Base-by-base conservation (phyloP, 2,113 vertebrate species). In the Bothrops jararaca region DNA sequence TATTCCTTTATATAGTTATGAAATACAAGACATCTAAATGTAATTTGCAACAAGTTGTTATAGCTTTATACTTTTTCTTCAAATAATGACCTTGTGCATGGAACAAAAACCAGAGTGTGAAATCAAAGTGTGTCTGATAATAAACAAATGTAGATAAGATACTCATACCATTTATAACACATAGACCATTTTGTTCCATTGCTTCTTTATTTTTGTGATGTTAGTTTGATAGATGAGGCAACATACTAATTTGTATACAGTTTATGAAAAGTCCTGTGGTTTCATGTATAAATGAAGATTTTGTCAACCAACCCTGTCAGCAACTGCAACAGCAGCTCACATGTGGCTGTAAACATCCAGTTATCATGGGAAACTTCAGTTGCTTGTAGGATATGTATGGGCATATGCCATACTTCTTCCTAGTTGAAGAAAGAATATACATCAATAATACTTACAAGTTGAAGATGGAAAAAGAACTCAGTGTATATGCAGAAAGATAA, bases 61-160 rank as follows among this genome's bases (percentile, higher is more conserved):
- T 85, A 42, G 9, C 64, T 92, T 90, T 60, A 92, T 92, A 60
- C 54, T 92, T 89, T 90, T 86, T n/a, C 45, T 52, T 92, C 92
- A 92, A 64, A 90, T 60, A 92, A 90, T 85, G 88, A 88, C 29
- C 74, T 90, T 90, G 45, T 60, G 42, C 12, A 58, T 90, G 88
- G 42, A 89, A 85, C 64, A 92, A 34, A 74, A 29, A 85, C 88
- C 69, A 57, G 42, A 85, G 29, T 53, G 69, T 50, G 60, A 64
- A 64, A n/a, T 11, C 26, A 64, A 29, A 69, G 57, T 85, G 9
- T 64, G 56, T 89, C 74, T 89, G 87, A 48, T 69, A 89, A 34
- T 89, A 88, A 52, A 52, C 42, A 92, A 92, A 92, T 85, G 89
- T 22, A 58, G 88, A 29, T 29, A 89, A 92, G 45, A 53, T 74